These are phyloP conservation scores for Sinosuthora webbiana DNA, from an alignment of 2,113 vertebrate genomes.

Conservation along the genomic window DNA sequence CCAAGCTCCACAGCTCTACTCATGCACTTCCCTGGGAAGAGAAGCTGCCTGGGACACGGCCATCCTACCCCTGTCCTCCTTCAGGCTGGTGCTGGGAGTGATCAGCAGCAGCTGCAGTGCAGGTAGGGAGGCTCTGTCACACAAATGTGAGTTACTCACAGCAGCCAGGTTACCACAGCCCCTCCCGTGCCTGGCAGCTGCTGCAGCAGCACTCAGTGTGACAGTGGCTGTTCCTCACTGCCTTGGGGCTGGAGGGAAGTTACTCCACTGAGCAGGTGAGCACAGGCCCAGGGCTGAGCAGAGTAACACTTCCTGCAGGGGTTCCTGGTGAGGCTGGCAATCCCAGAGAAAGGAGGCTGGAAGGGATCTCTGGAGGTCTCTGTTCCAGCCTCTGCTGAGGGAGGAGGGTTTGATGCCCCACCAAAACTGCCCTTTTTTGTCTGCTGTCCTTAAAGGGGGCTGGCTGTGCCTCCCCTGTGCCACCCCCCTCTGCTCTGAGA, in stretches of 20 bases:
- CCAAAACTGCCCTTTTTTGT: not conserved
- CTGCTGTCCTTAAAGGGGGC: not conserved
- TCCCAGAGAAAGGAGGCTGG: not conserved
- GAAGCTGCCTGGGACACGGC: not conserved
- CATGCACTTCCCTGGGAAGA: not conserved
- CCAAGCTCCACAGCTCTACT: not conserved
- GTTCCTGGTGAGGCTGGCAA: not conserved
- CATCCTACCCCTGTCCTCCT: not conserved
- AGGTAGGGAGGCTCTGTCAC: not conserved
- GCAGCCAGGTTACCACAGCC: not conserved
- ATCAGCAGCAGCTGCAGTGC: not conserved
- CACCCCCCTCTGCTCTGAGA: not conserved
- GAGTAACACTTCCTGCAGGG: not conserved
- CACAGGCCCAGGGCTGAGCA: not conserved
- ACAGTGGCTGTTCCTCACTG: not conserved
- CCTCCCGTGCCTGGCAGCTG: not conserved
- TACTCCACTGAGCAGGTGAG: not conserved
- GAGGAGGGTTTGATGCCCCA: not conserved
- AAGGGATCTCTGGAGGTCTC: not conserved
- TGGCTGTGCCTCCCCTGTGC: not conserved
- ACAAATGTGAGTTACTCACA: not conserved
- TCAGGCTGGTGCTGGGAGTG: fast-evolving
- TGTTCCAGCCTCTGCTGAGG: not conserved
- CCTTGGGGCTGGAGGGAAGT: not conserved
- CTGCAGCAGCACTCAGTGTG: not conserved